Evolutionary conservation across 2,113 vertebrate genomes (phyloP), one percentile per base, ranked within the genome.

Genomic region (Chamaetylas fuelleborni): DNA sequence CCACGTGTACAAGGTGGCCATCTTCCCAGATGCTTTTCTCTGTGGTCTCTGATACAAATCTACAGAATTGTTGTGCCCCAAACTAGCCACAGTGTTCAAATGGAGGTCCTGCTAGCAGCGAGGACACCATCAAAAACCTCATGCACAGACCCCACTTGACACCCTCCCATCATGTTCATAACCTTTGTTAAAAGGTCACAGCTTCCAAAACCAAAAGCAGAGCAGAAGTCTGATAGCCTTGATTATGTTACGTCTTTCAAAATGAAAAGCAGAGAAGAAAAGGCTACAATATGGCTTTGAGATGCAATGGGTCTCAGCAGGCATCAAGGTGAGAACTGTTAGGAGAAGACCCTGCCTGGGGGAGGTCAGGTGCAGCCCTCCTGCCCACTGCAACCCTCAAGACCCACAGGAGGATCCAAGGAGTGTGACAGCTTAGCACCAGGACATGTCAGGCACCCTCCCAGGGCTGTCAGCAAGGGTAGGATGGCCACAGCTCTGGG

Each of bases 371-470:
- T 70, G 47, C 71, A 77, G 56, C 12, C 54, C 34, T 36, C 43
- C 53, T 8, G 0, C 13, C 24, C 3, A 3, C 26, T 81, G 60
- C 56, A 48, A n/a, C 43, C 40, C 4, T 2, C 51, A 56, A 62
- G 58, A 88, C 29, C 12, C 18, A 6, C 0, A 2, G 3, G 0
- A 34, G 51, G 53, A 28, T 48, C 1, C 0, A 48, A 92, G 28
- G 22, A 31, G 23, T 47, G 33, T 58, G 43, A 53, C 2, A 6
- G 14, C 42, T 76, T 11, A 58, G 29, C 22, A 60, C 19, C n/a
- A 11, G 2, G 29, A 26, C 2, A 2, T 28, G 28, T 42, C 69
- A 66, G 36, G 22, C 28, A 51, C 20, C 25, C 34, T 77, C 60
- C 43, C 1, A 0, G 0, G 40, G 50, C 82, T 71, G 43, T 15